These are phyloP conservation scores for Cygnus atratus DNA, from an alignment of 2,113 vertebrate genomes.

Conservation along the genomic window DNA sequence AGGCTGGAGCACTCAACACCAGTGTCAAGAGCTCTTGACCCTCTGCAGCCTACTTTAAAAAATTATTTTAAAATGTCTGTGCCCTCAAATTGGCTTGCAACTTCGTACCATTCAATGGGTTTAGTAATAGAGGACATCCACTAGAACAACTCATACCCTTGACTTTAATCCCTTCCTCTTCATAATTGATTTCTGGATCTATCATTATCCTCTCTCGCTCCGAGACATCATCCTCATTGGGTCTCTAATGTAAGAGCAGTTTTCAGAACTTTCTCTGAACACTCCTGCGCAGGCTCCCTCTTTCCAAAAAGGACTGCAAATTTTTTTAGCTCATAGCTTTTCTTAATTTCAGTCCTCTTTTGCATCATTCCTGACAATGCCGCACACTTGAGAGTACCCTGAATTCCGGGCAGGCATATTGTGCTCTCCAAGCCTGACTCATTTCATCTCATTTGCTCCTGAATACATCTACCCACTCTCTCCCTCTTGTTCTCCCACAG, in stretches of 20 bases:
- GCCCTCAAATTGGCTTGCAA: background rate
- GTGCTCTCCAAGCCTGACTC: background rate
- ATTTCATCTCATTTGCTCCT: background rate
- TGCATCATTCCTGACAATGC: background rate
- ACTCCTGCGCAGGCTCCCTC: background rate
- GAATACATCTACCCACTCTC: background rate
- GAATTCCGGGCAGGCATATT: background rate
- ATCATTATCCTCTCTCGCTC: background rate
- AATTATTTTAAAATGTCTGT: background rate
- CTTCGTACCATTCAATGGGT: background rate
- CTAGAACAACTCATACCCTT: background rate
- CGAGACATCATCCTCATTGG: background rate
- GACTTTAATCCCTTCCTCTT: background rate
- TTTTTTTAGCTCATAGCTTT: background rate
- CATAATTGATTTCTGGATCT: background rate
- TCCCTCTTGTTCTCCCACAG: background rate
- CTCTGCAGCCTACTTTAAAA: background rate
- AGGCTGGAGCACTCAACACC: background rate
- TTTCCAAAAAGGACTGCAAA: background rate
- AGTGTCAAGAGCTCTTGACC: accelerated
- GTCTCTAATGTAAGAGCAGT: background rate
- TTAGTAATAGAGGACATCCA: background rate
- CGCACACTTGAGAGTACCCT: accelerated
- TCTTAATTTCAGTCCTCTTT: background rate
- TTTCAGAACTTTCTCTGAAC: background rate